Evolutionary conservation across 2,797 vertebrate genomes (phyloP).

Genomic region (Trichosurus vulpecula): DNA sequence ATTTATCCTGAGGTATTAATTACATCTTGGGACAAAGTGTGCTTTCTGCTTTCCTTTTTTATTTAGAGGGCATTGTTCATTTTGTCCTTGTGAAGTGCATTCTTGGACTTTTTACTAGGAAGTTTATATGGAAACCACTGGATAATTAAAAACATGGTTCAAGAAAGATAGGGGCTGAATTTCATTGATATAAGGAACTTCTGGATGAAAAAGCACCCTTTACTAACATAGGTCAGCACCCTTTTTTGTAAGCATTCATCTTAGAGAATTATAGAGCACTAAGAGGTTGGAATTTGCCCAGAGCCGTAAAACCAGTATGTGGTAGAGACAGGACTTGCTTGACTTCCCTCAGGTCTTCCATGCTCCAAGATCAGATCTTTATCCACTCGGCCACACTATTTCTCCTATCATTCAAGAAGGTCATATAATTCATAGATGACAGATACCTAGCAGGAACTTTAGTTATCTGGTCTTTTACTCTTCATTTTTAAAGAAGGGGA

Average conservation of each 20-base stretch:
- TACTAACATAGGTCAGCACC: background rate
- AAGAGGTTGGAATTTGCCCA: background rate
- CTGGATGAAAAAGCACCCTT: background rate
- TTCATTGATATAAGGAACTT: background rate
- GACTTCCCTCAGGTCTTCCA: background rate
- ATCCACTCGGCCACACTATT: background rate
- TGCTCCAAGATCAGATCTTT: background rate
- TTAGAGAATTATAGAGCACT: background rate
- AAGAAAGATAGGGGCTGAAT: background rate
- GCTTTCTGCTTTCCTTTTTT: background rate
- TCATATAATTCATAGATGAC: background rate
- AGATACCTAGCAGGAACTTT: background rate
- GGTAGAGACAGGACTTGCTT: background rate
- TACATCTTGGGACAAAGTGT: slow-evolving; percentile 47
- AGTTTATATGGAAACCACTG: background rate
- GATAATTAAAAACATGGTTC: background rate
- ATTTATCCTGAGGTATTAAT: slow-evolving; percentile 40
- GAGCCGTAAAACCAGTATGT: background rate
- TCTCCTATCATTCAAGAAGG: background rate
- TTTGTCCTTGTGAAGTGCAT: background rate
- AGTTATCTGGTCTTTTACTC: background rate
- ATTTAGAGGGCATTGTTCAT: background rate
- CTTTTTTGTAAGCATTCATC: background rate
- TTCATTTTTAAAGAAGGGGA: background rate
- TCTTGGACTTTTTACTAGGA: background rate